phyloP scores from a whole-genome alignment of 2,797 vertebrate genomes.

The Channa striata region DNA sequence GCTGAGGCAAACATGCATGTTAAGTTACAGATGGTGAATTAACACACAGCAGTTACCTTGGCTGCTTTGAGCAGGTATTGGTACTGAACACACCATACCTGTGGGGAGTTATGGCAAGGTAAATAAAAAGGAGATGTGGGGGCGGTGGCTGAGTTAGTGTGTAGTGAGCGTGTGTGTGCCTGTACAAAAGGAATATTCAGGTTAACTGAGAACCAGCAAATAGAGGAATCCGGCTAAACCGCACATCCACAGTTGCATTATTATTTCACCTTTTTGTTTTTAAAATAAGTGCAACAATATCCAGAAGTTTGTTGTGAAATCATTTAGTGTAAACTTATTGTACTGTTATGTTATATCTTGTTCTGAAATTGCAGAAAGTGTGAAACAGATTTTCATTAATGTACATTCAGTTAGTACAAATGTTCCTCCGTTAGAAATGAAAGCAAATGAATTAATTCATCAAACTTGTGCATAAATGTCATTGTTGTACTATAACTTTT shows the following conservation, averaged over 20 bases:
- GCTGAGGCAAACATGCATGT: slow-evolving; percentile 62
- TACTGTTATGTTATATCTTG: no score
- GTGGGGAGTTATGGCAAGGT: slow-evolving; percentile 74
- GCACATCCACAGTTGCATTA: not conserved
- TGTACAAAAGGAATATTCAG: not conserved
- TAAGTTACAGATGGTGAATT: slow-evolving; percentile 50
- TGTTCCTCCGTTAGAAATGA: no score
- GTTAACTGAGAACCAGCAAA: not conserved
- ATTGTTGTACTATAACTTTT: no score
- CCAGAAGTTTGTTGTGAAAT: no score
- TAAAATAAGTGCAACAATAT: no score
- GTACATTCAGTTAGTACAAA: no score
- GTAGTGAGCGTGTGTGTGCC: slow-evolving; percentile 20
- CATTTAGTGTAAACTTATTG: no score
- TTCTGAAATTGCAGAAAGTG: no score
- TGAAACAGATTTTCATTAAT: no score
- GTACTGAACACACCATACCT: slow-evolving; percentile 82
- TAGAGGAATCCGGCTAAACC: no score
- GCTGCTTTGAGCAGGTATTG: slow-evolving; percentile 82
- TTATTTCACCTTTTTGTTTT: not conserved
- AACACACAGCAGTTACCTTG: slow-evolving; percentile 82
- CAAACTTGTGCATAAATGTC: no score
- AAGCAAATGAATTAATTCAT: no score
- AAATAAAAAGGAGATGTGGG: slow-evolving; percentile 44
- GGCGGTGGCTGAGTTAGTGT: slow-evolving; percentile 40